Evolutionary conservation across 1,140 invertebrate species (phyloP), one percentile per base, ranked within the genome.

Genomic region (Phthorimaea operculella): DNA sequence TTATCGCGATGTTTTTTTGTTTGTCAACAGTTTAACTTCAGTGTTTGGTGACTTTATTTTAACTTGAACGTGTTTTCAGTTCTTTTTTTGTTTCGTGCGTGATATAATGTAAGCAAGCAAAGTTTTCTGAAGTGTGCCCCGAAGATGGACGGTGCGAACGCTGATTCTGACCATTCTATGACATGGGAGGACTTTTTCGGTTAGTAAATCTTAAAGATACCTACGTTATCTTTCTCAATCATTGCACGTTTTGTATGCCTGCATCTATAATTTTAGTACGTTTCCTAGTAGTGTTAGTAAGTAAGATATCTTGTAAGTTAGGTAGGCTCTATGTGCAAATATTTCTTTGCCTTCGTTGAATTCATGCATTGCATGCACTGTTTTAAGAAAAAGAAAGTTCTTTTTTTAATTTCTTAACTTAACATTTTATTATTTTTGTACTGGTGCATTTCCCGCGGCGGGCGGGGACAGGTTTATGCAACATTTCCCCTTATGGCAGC

Each of bases 131-230:
- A 21, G 48, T 50, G 48, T 76, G 69, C 59, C 55, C 21, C 56
- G 72, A 82, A 77, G 66, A 87, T 87, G 83, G 83, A 81, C 66
- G 79, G 74, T 68, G 72, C 72, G 52, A 83, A 75, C 69, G 79
- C 75, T 63, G 85, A 87, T 68, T 87, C 85, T 60, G 85, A 87
- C 71, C 84, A 87, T 73, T 86, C 84, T 74, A 81, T 86, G 78
- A 85, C 83, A 64, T 87, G 85, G 85, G 85, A 87, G 66, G 85
- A 87, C 62, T 86, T 87, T 81, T 87, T 85, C 63, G 85, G 85
- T 86, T 60, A 56, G 79, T 83, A 73, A n/a, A n/a, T 60, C 9
- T n/a, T 42, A 2, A 28, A 28, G 21, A 28, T 28, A 28, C n/a
- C n/a, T n/a, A n/a, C n/a, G n/a, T n/a, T n/a, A 28, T 28, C 21